Conservation (phyloP, 2,797 vertebrate species). For the Lycodopsis pacificus region DNA sequence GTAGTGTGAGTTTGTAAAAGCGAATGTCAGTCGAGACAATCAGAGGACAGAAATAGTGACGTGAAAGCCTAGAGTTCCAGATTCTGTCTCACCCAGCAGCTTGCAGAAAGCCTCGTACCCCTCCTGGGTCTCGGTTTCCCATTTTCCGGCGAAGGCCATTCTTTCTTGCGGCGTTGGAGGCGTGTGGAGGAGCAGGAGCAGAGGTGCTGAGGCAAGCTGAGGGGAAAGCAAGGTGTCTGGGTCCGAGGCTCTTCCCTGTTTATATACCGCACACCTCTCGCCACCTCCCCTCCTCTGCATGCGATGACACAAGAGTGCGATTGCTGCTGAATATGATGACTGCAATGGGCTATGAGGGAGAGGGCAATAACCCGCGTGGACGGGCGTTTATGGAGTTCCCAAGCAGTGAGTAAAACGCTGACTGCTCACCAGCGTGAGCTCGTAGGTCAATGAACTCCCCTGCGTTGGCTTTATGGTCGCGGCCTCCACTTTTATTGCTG, state of each 20-base stretch:
- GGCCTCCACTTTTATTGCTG: constrained; percentile 58
- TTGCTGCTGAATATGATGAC: constrained; percentile 66
- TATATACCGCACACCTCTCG: constrained; percentile 70
- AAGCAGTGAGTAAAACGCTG: constrained; percentile 67
- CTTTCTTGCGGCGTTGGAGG: constrained; percentile 67
- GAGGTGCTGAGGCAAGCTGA: constrained; percentile 65
- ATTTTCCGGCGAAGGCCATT: constrained; percentile 94
- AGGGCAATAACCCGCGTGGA: constrained; percentile 69
- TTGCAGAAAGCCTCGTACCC: constrained; percentile 94
- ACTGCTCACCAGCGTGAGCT: constrained; percentile 63
- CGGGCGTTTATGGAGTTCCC: constrained; percentile 65
- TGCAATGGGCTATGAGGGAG: constrained; percentile 41
- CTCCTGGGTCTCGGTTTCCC: constrained; percentile 90
- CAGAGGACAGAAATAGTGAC: background rate
- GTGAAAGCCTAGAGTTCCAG: background rate
- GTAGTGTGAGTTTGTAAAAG: background rate
- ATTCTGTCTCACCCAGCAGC: constrained; percentile 85
- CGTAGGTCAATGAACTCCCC: constrained; percentile 74
- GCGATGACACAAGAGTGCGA: constrained; percentile 65
- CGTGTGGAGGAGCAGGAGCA: constrained; percentile 42
- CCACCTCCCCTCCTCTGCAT: constrained; percentile 64
- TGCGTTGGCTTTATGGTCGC: constrained; percentile 55
- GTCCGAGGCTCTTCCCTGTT: constrained; percentile 39
- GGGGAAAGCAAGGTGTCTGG: constrained; percentile 65
- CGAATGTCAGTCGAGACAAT: background rate